These are phyloP conservation scores for Drosophila kanekoi DNA, from an alignment of 2,888 invertebrate genomes.

Conservation along the genomic window DNA sequence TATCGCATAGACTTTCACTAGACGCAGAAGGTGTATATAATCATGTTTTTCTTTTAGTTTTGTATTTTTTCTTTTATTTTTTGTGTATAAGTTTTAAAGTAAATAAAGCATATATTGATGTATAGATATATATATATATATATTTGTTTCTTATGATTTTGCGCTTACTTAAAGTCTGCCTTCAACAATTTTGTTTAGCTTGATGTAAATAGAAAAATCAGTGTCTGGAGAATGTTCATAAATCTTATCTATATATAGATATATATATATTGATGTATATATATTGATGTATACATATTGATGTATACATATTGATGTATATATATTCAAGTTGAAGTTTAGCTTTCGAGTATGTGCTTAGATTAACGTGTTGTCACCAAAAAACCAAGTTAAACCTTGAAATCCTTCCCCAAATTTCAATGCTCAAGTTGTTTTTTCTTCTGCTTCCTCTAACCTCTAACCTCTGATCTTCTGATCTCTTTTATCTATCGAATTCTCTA, in stretches of 20 bases:
- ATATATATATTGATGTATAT: slow-evolving; percentile 31
- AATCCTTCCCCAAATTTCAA: slow-evolving; percentile 86
- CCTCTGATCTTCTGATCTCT: slow-evolving; percentile 37
- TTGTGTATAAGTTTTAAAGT: slow-evolving; percentile 75
- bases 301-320: slow-evolving; percentile 28
- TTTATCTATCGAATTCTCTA: slow-evolving; percentile 1
- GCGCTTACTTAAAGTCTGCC: slow-evolving; percentile 74
- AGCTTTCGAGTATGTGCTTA: slow-evolving; percentile 56
- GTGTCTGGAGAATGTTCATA: slow-evolving; percentile 61
- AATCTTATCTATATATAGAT: slow-evolving; percentile 53
- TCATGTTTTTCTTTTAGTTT: slow-evolving; percentile 26
- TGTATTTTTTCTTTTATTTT: slow-evolving; percentile 34
- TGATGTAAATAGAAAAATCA: slow-evolving; percentile 75
- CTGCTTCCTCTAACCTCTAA: slow-evolving; percentile 38
- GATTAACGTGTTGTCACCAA: slow-evolving; percentile 47
- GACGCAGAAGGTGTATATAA: slow-evolving; percentile 62
- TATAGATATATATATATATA: slow-evolving; percentile 58
- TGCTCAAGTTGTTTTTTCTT: slow-evolving; percentile 79
- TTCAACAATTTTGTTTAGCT: slow-evolving; percentile 66
- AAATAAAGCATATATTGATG: slow-evolving; percentile 80
- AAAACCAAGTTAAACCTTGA: slow-evolving; percentile 83
- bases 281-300: slow-evolving; percentile 60
- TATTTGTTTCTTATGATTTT: slow-evolving; percentile 64
- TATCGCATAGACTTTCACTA: slow-evolving; percentile 61
- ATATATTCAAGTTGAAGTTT: too few relatives aligned